Percentiles rank a stretch among this genome's conserved stretches.
Conservation (phyloP, 2,113 vertebrate genomes). For the Orientallactaga bullata region DNA sequence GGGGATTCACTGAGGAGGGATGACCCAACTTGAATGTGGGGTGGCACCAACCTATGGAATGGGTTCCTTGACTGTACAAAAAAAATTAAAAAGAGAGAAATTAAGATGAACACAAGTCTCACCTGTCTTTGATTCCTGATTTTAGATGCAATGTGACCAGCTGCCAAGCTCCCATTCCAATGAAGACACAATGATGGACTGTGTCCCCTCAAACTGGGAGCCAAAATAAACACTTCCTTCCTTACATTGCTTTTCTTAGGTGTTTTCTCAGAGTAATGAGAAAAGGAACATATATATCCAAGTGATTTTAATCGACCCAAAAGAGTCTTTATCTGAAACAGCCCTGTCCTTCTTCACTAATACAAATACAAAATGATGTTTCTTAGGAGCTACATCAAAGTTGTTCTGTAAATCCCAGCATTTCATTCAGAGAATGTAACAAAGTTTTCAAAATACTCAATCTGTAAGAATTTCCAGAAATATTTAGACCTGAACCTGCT, state of each 20-base stretch:
- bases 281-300: background rate
- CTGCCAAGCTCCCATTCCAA: background rate
- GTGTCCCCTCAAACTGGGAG: background rate
- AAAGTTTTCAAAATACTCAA: background rate
- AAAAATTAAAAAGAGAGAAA: background rate
- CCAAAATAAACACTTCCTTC: background rate
- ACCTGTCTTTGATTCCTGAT: background rate
- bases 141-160: background rate
- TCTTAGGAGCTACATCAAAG: background rate
- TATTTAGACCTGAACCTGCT: background rate
- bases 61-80: background rate
- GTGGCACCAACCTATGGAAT: background rate
- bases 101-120: background rate
- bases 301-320: background rate
- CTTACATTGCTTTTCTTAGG: background rate
- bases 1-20: background rate
- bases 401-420: background rate
- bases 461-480: conserved; percentile 5
- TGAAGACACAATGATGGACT: background rate
- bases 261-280: background rate
- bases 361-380: background rate
- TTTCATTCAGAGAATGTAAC: background rate
- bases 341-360: background rate
- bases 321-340: background rate
- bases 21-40: too few species aligned